Base-by-base conservation (phyloP, 2,888 invertebrate genomes). In the Labia minor region DNA sequence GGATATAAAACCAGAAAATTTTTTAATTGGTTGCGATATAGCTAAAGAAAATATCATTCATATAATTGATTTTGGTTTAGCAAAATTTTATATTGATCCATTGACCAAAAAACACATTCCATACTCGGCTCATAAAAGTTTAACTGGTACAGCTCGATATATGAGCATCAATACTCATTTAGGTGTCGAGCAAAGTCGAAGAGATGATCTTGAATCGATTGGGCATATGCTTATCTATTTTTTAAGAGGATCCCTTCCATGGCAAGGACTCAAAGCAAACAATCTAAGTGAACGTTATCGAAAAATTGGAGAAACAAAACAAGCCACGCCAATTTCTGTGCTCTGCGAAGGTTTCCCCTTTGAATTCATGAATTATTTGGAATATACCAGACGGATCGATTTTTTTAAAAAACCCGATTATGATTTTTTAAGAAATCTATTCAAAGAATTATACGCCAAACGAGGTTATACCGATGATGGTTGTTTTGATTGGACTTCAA, bases 341-440 rank as follows among this genome's bases (percentile, higher is more conserved):
- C 82, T 90, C 71, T 90, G 90, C 80, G 90, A 90, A 74, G 88
- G 89, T 70, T 89, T 90, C 83, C 86, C 49, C 2, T 16, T 49
- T 3, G 8, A 49, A 14, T 49, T 14, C 49, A 16, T 14, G 6
- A 4, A 10, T 49, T 49, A 49, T 49, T 16, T 49, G n/a, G 14
- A 49, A 14, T 49, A 10, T 14, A n/a, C 49, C 49, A 11, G 49
- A n/a, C 49, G n/a, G 49, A 49, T 49, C 14, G 49, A 49, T 14
- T 49, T 49, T 14, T 49, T 49, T 49, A 14, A 49, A 49, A 49
- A 2, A 49, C n/a, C n/a, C 2, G 49, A 49, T 49, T 49, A 49
- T 49, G 49, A 49, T 3, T 4, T 3, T 49, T 16, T 49, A n/a
- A 11, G 49, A 16, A 16, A 16, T 49, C 49, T 49, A 3, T 49